These are phyloP conservation scores for Fregetta grallaria DNA, from an alignment of 2,113 vertebrate species.

Conservation along the genomic window DNA sequence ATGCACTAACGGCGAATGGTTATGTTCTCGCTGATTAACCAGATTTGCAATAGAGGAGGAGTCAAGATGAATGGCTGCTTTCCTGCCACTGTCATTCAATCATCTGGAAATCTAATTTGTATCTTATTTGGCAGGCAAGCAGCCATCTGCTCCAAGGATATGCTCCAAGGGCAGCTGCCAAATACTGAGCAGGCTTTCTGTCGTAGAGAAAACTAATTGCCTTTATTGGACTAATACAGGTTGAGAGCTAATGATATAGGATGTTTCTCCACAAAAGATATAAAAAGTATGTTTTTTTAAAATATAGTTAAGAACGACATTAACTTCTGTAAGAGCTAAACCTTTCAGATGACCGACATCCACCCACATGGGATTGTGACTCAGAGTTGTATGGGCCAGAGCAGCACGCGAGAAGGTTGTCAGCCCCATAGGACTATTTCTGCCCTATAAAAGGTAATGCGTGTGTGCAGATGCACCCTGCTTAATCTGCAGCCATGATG, in stretches of 20 bases:
- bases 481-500: not conserved
- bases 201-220: constrained; percentile 63
- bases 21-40: not conserved
- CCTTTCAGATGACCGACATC: not conserved
- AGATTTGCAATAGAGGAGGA: constrained; percentile 5
- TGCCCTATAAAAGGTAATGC: not conserved
- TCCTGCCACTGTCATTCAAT: constrained; percentile 61
- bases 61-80: constrained; percentile 25
- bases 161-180: constrained; percentile 70
- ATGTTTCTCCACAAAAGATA: constrained; percentile 14
- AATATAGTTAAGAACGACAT: not conserved
- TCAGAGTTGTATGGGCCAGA: not conserved
- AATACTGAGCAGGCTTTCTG: constrained; percentile 54
- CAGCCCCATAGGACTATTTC: not conserved
- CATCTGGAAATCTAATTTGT: constrained; percentile 77
- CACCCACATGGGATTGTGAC: not conserved
- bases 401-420: not conserved
- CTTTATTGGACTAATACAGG: constrained; percentile 64
- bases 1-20: not conserved
- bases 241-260: constrained; percentile 20
- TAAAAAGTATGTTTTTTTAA: fast-evolving
- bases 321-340: not conserved
- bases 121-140: constrained; percentile 59
- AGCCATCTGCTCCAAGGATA: constrained; percentile 76
- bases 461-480: not conserved